Evolutionary conservation across 2,888 invertebrate species (phyloP), one percentile per base, ranked within the genome.

Genomic region (Maniola hyperantus): DNA sequence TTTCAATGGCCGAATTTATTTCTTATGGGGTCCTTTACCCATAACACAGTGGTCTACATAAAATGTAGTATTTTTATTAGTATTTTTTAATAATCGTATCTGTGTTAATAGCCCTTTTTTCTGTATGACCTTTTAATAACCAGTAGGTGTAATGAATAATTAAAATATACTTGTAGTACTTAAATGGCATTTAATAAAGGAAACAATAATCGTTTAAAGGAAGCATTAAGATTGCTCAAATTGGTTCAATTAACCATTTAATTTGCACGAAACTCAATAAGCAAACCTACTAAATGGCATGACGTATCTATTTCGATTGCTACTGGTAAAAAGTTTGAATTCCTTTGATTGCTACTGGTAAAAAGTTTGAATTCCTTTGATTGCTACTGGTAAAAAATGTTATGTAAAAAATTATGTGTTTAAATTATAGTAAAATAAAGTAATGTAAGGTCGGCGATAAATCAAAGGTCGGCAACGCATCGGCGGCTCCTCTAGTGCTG

Each of bases 131-230:
- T 42, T 42, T 39, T 36, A 39, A 34, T 34, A 54, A 36, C 42
- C 13, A 58, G 33, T 18, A 59, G 1, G 11, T 48, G n/a, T 50
- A 48, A 48, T 48, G 26, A 7, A 48, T 5, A 59, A 15, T 48
- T 48, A 18, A 26, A 7, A 1, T 18, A 39, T 36, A 10, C 8
- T 46, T 13, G 42, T 11, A 26, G 42, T 62, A 42, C 39, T 53
- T 62, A 18, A 62, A 44, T 53, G 53, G 5, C 26, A 42, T 53
- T 33, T 42, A 33, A 51, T 51, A 39, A 53, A 62, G 63, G 53
- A 63, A 67, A 51, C 46, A 67, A 58, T 67, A 58, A 62, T 60
- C 55, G 26, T 50, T 65, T 5, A 61, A 15, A 44, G 65, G 60
- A 61, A 18, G 53, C 55, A 66, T 66, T 61, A 66, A 62, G 18